Base-by-base conservation (phyloP, 2,888 invertebrate species). In the Ophion obscuratus region DNA sequence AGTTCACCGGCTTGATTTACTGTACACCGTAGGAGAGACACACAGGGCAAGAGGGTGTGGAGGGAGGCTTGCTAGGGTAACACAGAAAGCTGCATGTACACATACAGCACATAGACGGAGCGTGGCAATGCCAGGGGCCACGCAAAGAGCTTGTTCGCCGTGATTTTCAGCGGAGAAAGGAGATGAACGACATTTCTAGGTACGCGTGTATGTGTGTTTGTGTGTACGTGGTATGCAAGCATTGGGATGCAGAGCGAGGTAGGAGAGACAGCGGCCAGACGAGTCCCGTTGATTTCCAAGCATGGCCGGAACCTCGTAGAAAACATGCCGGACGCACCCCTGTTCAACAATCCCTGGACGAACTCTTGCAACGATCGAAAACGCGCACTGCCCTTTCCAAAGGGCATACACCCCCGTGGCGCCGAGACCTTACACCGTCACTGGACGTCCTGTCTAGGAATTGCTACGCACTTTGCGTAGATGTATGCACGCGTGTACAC, bases 1-100 rank as follows among this genome's bases (percentile, higher is more conserved):
- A 92, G 92, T 92, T 92, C 90, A 89, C 89, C 87, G 86, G 88
- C 88, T 92, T 92, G 92, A 92, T 92, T 92, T 92, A 92, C 92
- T 88, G 91, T 90, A 74, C 47, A 85, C 70, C 74, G 53, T 57
- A 62, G 73, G 70, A 76, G 80, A 84, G 76, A 70, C 62, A 24
- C 20, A 40, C 75, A 70, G 44, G 47, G 84, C 86, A 86, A 89
- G 88, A 87, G 88, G 84, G 24, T 31, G 24, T 31, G 79, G 64
- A 53, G 71, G 57, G 61, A 53, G 66, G 17, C 14, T 53, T 24
- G 44, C 40, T 40, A 66, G 59, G 66, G 44, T 73, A 80, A 66
- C 64, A 31, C 27, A 57, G 70, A 74, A 36, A 47, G 62, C 61
- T 81, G 76, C 36, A 40, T 61, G 68, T 61, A 47, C 20, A 20